Percentiles rank a stretch among this genome's conserved stretches.
phyloP scores from a whole-genome alignment of 2,797 vertebrate species.

The Erethizon dorsatum region DNA sequence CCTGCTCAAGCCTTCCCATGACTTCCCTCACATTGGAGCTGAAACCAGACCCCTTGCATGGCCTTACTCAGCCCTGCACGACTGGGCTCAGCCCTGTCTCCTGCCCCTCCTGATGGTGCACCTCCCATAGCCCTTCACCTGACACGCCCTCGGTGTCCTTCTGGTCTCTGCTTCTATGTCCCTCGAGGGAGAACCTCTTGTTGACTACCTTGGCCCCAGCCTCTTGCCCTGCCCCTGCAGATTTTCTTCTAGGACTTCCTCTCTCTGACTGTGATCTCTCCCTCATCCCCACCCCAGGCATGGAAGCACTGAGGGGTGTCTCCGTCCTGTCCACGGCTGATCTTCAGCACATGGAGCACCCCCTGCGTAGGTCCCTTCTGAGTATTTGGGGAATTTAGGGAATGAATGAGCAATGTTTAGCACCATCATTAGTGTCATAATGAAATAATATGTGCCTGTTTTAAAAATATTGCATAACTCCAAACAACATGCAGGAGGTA shows the following conservation, averaged over 20 bases:
- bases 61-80: neutral
- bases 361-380: neutral
- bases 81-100: too few relatives aligned
- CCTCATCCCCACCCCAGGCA: neutral
- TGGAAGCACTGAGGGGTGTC: neutral
- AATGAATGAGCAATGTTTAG: neutral
- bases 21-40: neutral
- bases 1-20: neutral
- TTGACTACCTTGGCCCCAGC: neutral
- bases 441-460: neutral
- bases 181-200: neutral
- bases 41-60: neutral
- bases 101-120: neutral
- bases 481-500: neutral
- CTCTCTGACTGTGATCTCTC: neutral
- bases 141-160: neutral
- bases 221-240: neutral
- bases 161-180: neutral
- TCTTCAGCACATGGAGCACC: neutral
- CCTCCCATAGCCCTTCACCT: neutral
- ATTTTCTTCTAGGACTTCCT: neutral
- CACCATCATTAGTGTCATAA: neutral
- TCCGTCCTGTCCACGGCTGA: neutral
- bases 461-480: constrained; percentile 19
- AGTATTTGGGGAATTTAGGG: constrained; percentile 32